Evolutionary conservation across 2,797 vertebrate species (phyloP), one percentile per base, ranked within the genome.

Genomic region (Cetoscarus ocellatus): DNA sequence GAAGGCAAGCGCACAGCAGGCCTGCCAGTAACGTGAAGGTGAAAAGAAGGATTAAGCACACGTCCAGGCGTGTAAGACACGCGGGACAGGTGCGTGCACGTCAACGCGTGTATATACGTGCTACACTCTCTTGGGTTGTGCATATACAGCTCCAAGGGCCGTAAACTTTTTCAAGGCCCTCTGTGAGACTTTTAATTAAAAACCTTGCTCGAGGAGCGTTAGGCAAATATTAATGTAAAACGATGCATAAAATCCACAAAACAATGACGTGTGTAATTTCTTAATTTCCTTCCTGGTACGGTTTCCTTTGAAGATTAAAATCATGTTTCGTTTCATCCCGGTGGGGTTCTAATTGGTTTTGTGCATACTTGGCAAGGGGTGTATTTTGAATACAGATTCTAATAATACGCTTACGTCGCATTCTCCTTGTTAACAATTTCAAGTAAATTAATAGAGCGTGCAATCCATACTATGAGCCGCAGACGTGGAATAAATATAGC

Each of bases 261-360:
- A 92, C 89, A 93, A 94, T 93, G 91, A 92, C 89, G 88, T 86
- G 85, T 89, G 89, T 92, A 91, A 92, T 93, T 92, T 90, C 92
- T 91, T 93, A 91, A 94, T 93, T 93, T 93, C 86, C 90, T 90
- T 82, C 75, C 82, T 86, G 68, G 88, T 87, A 89, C 67, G 88
- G 80, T 85, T 92, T 89, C 86, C 89, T 95, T 94, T 95, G 93
- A 94, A 93, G 92, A 94, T 94, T 91, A 89, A 90, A 88, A 93
- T 94, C 91, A 85, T 88, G 82, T 93, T 92, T 92, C 84, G 85
- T 93, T 93, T 94, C 87, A 93, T 93, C 92, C 90, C 86, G 84
- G 81, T 88, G 85, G 92, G 92, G 88, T 89, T 92, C 92, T 94
- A 95, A 95, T 95, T 94, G 92, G 88, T 92, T 92, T 91, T 91